A percentile compares a stretch with the other conserved stretches of the same genome.
Conservation (phyloP, 2,113 vertebrate species). For the Podarcis muralis region DNA sequence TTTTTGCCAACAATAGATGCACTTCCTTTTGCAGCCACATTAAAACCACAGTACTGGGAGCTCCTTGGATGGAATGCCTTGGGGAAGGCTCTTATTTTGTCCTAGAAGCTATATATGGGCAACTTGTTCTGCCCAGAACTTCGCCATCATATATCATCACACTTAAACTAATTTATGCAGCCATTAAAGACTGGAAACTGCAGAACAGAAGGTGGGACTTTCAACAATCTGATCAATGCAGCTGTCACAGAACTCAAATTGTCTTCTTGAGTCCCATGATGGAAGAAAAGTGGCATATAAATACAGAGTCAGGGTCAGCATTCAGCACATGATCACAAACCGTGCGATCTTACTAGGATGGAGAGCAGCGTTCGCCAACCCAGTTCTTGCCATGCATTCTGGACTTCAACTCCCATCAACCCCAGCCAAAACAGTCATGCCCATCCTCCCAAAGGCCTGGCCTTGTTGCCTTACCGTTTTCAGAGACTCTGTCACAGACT, state of each 20-base stretch:
- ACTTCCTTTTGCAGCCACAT: no score
- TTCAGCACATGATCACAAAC: background rate
- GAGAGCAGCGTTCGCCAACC: background rate
- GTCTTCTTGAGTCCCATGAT: background rate
- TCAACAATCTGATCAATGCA: background rate
- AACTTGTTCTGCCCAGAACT: background rate
- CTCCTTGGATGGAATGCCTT: no score
- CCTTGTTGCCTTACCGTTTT: slow-evolving; percentile 78
- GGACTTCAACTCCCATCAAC: no score
- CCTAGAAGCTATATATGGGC: background rate
- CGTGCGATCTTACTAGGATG: background rate
- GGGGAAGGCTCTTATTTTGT: background rate
- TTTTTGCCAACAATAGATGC: background rate
- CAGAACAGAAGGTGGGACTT: background rate
- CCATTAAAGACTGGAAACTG: background rate
- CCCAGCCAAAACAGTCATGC: no score
- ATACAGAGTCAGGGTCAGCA: background rate
- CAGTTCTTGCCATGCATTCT: no score
- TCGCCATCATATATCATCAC: background rate
- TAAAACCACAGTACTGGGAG: background rate
- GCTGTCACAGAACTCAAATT: background rate
- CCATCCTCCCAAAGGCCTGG: background rate
- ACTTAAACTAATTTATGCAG: background rate
- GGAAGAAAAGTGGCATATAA: background rate
- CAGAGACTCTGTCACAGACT: slow-evolving; percentile 91